These are phyloP conservation scores for Pilophorus perplexus DNA, from an alignment of 2,888 invertebrate species.

Conservation along the genomic window DNA sequence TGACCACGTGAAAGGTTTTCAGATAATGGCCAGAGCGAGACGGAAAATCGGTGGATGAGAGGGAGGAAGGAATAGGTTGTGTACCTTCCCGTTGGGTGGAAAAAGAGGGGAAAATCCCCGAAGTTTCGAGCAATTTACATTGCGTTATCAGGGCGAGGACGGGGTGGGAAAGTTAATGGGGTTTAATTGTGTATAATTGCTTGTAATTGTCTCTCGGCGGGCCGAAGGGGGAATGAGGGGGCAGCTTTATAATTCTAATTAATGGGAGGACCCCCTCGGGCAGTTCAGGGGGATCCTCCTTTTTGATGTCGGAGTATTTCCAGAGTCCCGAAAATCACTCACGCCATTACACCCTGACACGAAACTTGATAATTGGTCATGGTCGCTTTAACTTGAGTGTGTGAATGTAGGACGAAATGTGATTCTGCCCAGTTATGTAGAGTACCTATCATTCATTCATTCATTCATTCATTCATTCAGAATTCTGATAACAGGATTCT, in stretches of 20 bases:
- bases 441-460: no score
- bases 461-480: no score
- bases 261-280: constrained; percentile 1
- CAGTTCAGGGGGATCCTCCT: not conserved
- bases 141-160: constrained; percentile 30
- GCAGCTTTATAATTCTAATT: constrained; percentile 15
- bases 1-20: not conserved
- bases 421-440: no score
- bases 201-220: constrained; percentile 24
- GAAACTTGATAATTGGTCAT: no score
- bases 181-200: constrained; percentile 38
- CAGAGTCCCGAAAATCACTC: no score
- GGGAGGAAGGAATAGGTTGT: not conserved
- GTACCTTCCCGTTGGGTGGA: not conserved
- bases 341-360: no score
- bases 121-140: constrained; percentile 24
- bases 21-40: not conserved
- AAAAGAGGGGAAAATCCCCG: not conserved
- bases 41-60: not conserved
- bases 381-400: no score
- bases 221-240: constrained; percentile 14
- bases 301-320: no score
- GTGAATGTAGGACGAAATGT: no score
- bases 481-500: no score
- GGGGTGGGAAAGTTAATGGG: constrained; percentile 22